A percentile compares a stretch with the other conserved stretches of the same genome.
Conservation (phyloP, 2,113 vertebrate genomes). For the Eudorcas thomsonii region DNA sequence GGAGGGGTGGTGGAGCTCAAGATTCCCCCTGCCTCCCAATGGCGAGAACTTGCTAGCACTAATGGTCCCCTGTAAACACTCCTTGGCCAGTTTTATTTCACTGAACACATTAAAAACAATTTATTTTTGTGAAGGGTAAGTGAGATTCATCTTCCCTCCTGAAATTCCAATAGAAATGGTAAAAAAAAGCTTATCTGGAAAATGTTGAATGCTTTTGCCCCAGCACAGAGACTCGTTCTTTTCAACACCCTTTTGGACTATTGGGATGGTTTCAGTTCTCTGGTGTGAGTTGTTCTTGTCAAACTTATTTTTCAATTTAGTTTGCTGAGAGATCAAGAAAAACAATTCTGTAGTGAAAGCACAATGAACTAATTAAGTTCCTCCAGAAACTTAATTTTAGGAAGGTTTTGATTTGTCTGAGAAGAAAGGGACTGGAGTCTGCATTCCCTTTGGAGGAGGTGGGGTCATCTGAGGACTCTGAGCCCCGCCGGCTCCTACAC, state of each 20-base stretch:
- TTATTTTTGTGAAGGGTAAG: background rate
- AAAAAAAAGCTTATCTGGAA: conserved; percentile 20
- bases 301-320: conserved; percentile 52
- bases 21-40: background rate
- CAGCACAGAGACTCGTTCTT: background rate
- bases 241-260: background rate
- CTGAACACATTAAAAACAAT: background rate
- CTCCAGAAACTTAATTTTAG: conserved; percentile 44
- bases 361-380: background rate
- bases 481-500: background rate
- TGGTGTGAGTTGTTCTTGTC: background rate
- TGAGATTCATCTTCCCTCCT: background rate
- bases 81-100: background rate
- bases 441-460: background rate
- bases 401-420: conserved; percentile 49
- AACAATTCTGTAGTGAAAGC: background rate
- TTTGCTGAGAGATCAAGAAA: conserved; percentile 5
- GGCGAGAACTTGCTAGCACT: accelerated
- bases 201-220: background rate
- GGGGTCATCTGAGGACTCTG: background rate
- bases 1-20: background rate
- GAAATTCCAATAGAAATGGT: background rate
- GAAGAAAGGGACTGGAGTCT: background rate
- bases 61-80: background rate
- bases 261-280: background rate